Evolutionary conservation across 2,797 vertebrate genomes (phyloP).

Genomic region (Cheirogaleus major): DNA sequence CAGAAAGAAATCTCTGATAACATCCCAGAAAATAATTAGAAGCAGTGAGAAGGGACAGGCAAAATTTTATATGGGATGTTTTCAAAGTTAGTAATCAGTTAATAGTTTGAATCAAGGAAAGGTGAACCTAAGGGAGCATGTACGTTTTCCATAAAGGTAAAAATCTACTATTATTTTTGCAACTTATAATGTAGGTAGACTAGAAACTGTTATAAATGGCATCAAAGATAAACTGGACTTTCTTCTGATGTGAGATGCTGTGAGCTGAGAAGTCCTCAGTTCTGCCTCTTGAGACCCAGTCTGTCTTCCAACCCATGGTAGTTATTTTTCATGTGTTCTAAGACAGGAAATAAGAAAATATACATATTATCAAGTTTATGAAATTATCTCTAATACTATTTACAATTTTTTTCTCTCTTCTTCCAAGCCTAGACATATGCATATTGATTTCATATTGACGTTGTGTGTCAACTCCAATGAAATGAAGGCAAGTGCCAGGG

Average conservation of each 20-base stretch:
- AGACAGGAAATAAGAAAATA: background rate
- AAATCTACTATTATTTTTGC: conserved; percentile 3
- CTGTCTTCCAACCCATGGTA: background rate
- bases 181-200: background rate
- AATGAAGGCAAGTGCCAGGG: background rate
- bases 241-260: background rate
- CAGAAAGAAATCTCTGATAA: conserved; percentile 33
- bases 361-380: background rate
- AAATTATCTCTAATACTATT: conserved; percentile 19
- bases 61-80: background rate
- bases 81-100: conserved; percentile 32
- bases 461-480: background rate
- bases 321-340: conserved; percentile 18
- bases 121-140: background rate
- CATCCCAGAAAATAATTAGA: conserved; percentile 35
- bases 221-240: conserved; percentile 10
- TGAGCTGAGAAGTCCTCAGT: background rate
- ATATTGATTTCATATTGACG: background rate
- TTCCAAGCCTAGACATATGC: background rate
- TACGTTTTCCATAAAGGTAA: conserved; percentile 17
- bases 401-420: background rate
- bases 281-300: background rate
- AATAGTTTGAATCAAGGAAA: conserved; percentile 6
- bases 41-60: background rate
- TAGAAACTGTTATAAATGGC: background rate